These are phyloP conservation scores for Cnemophilus loriae DNA, from an alignment of 2,113 vertebrate genomes.

Conservation along the genomic window DNA sequence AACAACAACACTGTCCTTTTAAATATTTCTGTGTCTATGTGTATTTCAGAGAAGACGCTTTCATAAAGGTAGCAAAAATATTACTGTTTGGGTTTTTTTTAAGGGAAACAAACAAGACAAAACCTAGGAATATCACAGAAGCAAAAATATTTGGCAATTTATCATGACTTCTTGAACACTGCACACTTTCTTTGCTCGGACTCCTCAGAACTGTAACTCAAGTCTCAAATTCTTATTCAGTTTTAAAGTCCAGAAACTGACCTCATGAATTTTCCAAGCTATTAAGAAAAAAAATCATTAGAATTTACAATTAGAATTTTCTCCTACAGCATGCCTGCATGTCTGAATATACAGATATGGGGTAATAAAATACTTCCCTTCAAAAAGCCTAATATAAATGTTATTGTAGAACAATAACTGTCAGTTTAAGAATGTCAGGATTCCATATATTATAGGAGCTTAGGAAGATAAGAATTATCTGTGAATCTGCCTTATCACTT, in stretches of 20 bases:
- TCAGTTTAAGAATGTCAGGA: conserved; percentile 31
- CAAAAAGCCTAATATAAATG: not conserved
- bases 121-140: not conserved
- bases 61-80: not conserved
- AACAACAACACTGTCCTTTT: not conserved
- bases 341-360: not conserved
- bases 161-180: not conserved
- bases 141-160: not conserved
- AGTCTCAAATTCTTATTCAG: not conserved
- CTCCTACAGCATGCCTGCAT: not conserved
- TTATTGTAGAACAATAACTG: conserved; percentile 28
- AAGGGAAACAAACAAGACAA: not conserved
- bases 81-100: not conserved
- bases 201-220: not conserved
- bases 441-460: conserved; percentile 16
- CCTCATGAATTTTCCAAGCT: not conserved
- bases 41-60: not conserved
- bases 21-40: not conserved
- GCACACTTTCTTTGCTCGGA: not conserved
- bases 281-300: not conserved
- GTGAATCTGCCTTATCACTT: conserved; percentile 56
- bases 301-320: not conserved
- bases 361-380: not conserved
- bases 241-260: not conserved
- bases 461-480: conserved; percentile 40